Evolutionary conservation across 2,113 vertebrate species (phyloP).

Genomic region (Gymnocephalus cernua): DNA sequence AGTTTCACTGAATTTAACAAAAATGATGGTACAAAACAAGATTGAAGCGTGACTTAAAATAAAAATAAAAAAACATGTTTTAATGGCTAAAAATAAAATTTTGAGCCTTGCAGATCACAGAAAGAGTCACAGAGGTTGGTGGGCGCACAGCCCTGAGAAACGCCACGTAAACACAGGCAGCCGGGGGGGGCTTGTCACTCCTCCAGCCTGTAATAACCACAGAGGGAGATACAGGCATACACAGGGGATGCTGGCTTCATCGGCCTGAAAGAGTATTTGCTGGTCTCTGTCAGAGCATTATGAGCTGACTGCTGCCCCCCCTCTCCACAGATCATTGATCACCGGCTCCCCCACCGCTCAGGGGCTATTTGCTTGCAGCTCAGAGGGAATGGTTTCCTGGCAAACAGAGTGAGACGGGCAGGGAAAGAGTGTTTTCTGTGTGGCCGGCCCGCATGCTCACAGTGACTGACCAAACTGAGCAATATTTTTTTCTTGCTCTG

Average conservation of each 20-base stretch:
- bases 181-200: background rate
- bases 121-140: background rate
- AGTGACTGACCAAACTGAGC: constrained; percentile 41
- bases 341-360: background rate
- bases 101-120: background rate
- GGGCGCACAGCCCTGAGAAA: background rate
- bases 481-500: constrained; percentile 8
- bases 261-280: constrained; percentile 21
- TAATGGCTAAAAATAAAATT: background rate
- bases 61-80: background rate
- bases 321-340: constrained; percentile 67
- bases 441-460: background rate
- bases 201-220: background rate
- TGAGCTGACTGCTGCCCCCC: constrained; percentile 39
- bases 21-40: too few relatives aligned
- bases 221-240: background rate
- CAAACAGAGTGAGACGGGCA: constrained; percentile 44
- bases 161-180: constrained; percentile 2
- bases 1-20: background rate
- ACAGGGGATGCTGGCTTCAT: background rate
- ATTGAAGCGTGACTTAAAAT: background rate
- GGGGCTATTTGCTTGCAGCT: constrained; percentile 44
- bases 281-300: constrained; percentile 31
- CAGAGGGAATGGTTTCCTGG: constrained; percentile 68
- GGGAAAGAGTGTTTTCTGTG: constrained; percentile 59